Conservation (phyloP, 2,113 vertebrate species). For the Cichladusa arquata region DNA sequence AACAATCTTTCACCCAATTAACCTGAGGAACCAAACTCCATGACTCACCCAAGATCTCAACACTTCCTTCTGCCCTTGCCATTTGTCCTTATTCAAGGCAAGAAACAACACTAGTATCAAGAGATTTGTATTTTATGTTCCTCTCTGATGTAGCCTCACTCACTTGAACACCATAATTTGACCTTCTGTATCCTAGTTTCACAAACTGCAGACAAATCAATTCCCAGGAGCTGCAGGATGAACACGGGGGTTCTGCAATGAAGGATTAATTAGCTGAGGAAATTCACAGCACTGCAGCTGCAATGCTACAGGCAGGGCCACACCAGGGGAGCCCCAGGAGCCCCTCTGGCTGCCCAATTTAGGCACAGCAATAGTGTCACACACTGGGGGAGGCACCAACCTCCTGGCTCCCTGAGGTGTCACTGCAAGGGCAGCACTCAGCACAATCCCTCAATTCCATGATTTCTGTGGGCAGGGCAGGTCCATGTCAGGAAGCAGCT, state of each 20-base stretch:
- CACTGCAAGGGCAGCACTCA: not conserved
- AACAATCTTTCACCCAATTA: not conserved
- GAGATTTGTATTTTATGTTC: not conserved
- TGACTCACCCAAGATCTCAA: not conserved
- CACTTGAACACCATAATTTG: not conserved
- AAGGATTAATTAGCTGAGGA: not conserved
- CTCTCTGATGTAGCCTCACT: not conserved
- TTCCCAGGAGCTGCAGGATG: not conserved
- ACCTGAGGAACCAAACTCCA: not conserved
- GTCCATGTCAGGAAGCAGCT: not conserved
- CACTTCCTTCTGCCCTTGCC: not conserved
- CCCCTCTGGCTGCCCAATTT: not conserved
- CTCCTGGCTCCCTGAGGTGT: not conserved
- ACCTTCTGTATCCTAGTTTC: not conserved
- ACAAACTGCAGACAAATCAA: not conserved
- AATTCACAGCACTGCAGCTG: not conserved
- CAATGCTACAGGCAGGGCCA: not conserved
- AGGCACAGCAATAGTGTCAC: not conserved
- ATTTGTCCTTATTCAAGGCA: not conserved
- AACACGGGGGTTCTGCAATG: not conserved
- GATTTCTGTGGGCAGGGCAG: not conserved
- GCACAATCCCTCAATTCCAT: accelerated
- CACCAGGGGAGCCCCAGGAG: not conserved
- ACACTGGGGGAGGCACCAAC: accelerated
- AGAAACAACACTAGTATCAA: not conserved